These are phyloP conservation scores for Acleris sparsana DNA, from an alignment of 2,888 invertebrate species.

Conservation along the genomic window DNA sequence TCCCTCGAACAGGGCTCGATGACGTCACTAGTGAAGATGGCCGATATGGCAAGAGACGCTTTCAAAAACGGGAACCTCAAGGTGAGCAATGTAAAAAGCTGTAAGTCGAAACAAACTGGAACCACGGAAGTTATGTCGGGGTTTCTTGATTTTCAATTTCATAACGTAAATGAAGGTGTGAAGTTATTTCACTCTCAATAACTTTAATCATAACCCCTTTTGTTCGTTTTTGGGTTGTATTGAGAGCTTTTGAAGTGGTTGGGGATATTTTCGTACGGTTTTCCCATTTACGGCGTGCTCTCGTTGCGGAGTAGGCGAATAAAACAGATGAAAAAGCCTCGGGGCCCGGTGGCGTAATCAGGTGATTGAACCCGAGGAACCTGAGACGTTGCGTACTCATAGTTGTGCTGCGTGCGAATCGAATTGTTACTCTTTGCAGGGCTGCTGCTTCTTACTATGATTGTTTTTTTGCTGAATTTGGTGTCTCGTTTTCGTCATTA, in stretches of 20 bases:
- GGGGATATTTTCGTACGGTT: slow-evolving; percentile 47
- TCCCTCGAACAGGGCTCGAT: slow-evolving; percentile 7
- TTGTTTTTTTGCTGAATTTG: no score
- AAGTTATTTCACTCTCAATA: no score
- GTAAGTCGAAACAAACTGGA: background rate
- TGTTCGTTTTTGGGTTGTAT: background rate
- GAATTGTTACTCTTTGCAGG: slow-evolving; percentile 50
- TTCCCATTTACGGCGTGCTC: slow-evolving; percentile 48
- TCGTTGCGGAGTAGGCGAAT: slow-evolving; percentile 42
- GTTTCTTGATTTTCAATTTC: no score
- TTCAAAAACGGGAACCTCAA: slow-evolving; percentile 12
- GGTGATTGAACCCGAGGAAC: slow-evolving; percentile 67
- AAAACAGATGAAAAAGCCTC: slow-evolving; percentile 53
- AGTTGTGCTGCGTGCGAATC: slow-evolving; percentile 58
- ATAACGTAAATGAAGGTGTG: no score
- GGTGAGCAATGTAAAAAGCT: slow-evolving; percentile 11
- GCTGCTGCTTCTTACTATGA: slow-evolving; percentile 20
- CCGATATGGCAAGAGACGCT: slow-evolving; percentile 1
- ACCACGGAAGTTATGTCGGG: no score
- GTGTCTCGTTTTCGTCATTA: slow-evolving; percentile 3
- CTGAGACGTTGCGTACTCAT: slow-evolving; percentile 48
- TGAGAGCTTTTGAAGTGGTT: slow-evolving; percentile 22
- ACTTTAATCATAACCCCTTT: no score
- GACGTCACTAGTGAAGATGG: slow-evolving; percentile 11
- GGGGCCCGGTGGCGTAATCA: slow-evolving; percentile 60